Conservation (phyloP, 2,888 invertebrate species). For the Cepaea hortensis region DNA sequence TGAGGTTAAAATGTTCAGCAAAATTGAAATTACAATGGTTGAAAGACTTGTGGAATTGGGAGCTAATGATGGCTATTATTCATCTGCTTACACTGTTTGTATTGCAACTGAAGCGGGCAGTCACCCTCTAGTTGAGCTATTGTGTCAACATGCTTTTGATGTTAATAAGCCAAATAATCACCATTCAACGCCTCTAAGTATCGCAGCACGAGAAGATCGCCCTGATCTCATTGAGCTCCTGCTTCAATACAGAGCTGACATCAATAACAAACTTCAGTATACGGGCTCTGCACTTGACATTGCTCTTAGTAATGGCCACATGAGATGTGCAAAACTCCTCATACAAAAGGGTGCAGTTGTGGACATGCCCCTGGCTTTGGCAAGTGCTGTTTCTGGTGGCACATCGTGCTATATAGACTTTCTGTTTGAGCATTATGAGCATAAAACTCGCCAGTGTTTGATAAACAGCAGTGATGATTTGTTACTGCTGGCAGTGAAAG, state of each 20-base stretch:
- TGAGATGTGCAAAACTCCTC: neutral
- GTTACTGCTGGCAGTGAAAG: too few species aligned
- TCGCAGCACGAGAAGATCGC: too few species aligned
- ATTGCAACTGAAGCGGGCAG: neutral
- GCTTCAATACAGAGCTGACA: too few species aligned
- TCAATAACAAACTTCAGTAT: neutral
- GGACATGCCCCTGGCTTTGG: neutral
- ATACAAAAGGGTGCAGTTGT: neutral
- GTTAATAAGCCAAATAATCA: neutral
- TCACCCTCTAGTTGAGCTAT: neutral
- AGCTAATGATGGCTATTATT: neutral
- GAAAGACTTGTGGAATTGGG: neutral
- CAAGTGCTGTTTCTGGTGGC: neutral
- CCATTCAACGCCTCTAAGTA: too few species aligned
- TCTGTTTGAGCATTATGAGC: too few species aligned
- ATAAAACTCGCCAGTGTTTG: too few species aligned
- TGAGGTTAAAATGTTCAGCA: neutral
- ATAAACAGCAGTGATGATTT: too few species aligned
- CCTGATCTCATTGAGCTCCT: too few species aligned
- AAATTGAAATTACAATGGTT: neutral
- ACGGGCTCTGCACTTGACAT: neutral
- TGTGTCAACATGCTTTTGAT: neutral
- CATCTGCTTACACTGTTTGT: neutral
- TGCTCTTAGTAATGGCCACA: neutral
- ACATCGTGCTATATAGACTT: neutral